These are phyloP conservation scores for Invenusta paracnida DNA, from an alignment of 2,888 invertebrate genomes.

Conservation along the genomic window DNA sequence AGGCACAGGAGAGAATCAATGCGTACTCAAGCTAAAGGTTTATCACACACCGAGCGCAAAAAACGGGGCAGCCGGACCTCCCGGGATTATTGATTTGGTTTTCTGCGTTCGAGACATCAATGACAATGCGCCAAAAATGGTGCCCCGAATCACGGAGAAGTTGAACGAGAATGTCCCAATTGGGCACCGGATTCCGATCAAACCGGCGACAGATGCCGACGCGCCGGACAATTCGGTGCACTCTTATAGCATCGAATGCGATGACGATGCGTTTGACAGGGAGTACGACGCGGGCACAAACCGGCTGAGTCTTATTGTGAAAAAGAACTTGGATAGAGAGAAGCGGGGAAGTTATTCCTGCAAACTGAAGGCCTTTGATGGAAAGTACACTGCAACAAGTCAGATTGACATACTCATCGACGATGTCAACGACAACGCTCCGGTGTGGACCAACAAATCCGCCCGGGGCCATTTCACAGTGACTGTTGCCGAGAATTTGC, in stretches of 20 bases:
- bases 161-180: neutral
- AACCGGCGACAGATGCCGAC: neutral
- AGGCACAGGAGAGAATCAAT: neutral
- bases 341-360: neutral
- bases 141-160: neutral
- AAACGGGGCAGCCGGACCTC: neutral
- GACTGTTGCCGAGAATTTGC: conserved; percentile 20
- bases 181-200: neutral
- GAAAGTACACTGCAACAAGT: neutral
- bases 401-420: conserved; percentile 17
- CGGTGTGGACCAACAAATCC: conserved; percentile 5
- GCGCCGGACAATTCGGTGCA: neutral
- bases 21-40: neutral
- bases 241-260: neutral
- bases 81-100: neutral
- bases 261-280: neutral
- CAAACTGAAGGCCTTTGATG: conserved; percentile 31
- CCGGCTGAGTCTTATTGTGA: conserved; percentile 10
- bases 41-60: neutral
- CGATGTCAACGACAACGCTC: conserved; percentile 36
- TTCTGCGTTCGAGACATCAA: neutral
- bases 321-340: conserved; percentile 35
- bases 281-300: neutral
- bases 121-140: neutral
- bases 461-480: conserved; percentile 10